Base-by-base conservation (phyloP, 2,797 vertebrate genomes). In the Aplochiton taeniatus region DNA sequence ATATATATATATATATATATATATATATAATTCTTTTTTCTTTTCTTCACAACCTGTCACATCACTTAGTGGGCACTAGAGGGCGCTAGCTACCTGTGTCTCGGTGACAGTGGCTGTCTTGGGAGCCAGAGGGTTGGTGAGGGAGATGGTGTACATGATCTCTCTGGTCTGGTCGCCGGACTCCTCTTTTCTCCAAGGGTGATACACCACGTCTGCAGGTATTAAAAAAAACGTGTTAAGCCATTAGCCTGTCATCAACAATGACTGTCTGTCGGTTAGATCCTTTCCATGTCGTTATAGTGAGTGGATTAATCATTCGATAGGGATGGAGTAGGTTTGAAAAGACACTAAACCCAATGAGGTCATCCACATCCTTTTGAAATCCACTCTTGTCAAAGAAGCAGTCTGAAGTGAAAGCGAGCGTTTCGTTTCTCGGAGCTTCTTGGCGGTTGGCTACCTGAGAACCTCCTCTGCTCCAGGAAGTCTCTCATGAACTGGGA, bases 101-200 rank as follows among this genome's bases (percentile, higher is more conserved):
- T 96, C 95, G 0, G 93, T 93, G 80, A 95, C 94, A 0, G 93
- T 94, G 80, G 95, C 94, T 44, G 93, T 94, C 89, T 96, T 96
- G 14, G 95, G 95, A 63, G 93, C 94, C 83, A 96, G 85, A 6
- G 95, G 95, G 71, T 96, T 96, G 79, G 92, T 94, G 48, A 96
- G 94, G 58, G 94, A 93, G 74, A 96, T 93, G 58, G 94, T 95
- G 67, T 96, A 96, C 63, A 95, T 86, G 70, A 96, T 95, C 72
- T 94, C 92, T 58, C 95, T 87, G 66, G 91, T 95, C 88, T 95
- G 93, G 85, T 96, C 93, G 47, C 95, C 94, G 0, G 92, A 92
- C 9, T 93, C 92, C 50, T 95, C 93, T 77, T 94, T 96, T 74
- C 92, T 96, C 95, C 95, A 96, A 0, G 94, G 94, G 49, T 94